Conservation (phyloP, 64 coral and sea anemone genomes). For the Astreopora myriophthalma region DNA sequence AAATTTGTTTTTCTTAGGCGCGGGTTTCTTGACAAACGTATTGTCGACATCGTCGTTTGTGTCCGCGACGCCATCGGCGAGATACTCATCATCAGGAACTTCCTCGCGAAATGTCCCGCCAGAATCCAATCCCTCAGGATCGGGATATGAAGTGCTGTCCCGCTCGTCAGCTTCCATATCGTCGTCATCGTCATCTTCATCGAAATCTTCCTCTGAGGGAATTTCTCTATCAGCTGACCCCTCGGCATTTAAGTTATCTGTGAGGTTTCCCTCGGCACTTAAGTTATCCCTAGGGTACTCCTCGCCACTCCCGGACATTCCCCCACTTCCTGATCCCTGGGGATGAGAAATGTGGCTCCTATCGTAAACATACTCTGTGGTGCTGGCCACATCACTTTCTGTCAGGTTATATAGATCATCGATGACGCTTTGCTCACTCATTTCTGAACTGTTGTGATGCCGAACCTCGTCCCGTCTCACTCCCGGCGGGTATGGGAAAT, state of each 20-base stretch:
- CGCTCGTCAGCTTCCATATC: constrained; percentile 44
- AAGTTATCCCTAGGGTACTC: neutral
- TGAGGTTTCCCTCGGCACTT: neutral
- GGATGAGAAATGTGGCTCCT: constrained; percentile 76
- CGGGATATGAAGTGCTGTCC: constrained; percentile 60
- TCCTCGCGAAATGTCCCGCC: neutral
- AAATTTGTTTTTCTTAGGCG: constrained; percentile 54
- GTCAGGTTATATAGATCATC: constrained; percentile 93
- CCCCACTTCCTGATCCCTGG: neutral
- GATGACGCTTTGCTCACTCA: constrained; percentile 83
- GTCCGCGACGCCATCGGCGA: neutral
- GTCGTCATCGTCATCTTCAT: neutral
- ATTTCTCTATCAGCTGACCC: neutral
- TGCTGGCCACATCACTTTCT: constrained; percentile 84
- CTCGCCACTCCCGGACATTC: neutral
- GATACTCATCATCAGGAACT: neutral
- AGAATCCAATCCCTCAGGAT: neutral
- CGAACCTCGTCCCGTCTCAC: constrained; percentile 86
- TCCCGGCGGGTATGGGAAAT: constrained; percentile 97
- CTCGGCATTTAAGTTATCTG: neutral
- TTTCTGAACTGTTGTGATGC: constrained; percentile 52
- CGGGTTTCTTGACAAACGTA: neutral
- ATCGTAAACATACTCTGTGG: constrained; percentile 87
- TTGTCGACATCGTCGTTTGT: neutral
- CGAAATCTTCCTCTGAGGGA: neutral